Evolutionary conservation across 2,888 invertebrate genomes (phyloP).

Genomic region (Polydrusus tereticollis): DNA sequence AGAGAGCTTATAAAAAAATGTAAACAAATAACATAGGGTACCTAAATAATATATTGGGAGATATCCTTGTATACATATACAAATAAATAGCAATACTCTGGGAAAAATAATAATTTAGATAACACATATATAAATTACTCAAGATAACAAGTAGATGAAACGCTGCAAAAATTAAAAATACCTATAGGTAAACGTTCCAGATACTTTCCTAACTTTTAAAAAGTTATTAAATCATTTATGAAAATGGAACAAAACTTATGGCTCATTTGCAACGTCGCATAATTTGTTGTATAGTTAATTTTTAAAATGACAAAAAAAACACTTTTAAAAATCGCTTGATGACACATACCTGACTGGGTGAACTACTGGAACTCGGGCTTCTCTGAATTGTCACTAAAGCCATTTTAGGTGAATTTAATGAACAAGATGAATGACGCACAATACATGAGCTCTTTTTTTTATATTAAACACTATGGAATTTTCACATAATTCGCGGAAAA

Average conservation of each 20-base stretch:
- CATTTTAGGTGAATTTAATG: conserved; percentile 66
- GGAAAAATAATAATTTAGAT: conserved; percentile 7
- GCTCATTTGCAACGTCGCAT: too few species aligned
- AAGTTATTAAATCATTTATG: too few species aligned
- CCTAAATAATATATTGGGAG: too few species aligned
- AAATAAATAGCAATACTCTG: conserved; percentile 18
- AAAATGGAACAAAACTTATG: too few species aligned
- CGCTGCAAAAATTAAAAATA: background rate
- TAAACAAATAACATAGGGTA: conserved; percentile 44
- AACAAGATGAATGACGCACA: conserved; percentile 35
- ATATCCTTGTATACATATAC: conserved; percentile 15
- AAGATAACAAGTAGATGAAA: background rate
- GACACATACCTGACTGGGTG: conserved; percentile 65
- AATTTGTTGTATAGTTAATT: background rate
- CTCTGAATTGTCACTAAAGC: conserved; percentile 81
- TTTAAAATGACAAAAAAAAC: background rate
- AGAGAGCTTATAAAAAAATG: conserved; percentile 13
- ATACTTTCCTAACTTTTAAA: background rate
- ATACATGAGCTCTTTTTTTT: conserved; percentile 41
- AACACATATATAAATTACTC: conserved; percentile 19
- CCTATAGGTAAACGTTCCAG: too few species aligned
- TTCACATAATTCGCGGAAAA: conserved; percentile 49
- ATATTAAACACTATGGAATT: conserved; percentile 50
- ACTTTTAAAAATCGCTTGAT: background rate
- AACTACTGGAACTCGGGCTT: conserved; percentile 78